Evolutionary conservation across 35 echinoderm and acorn worm genomes (phyloP).

Genomic region (Patiria miniata): DNA sequence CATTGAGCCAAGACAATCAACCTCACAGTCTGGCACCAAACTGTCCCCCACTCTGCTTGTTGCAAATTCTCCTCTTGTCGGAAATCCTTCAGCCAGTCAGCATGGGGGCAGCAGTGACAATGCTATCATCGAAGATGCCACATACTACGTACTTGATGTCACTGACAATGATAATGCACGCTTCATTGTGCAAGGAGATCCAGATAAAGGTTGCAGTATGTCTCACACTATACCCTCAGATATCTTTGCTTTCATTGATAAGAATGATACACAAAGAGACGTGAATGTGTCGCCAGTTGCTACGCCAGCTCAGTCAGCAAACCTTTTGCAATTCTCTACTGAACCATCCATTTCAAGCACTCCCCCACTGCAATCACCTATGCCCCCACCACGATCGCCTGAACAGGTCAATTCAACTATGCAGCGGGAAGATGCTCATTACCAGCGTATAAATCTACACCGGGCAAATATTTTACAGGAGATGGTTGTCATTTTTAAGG

Average conservation of each 20-base stretch:
- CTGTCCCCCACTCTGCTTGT: not conserved
- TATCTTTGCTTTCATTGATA: not conserved
- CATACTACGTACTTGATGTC: not conserved
- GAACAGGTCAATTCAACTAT: not conserved
- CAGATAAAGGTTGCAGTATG: not conserved
- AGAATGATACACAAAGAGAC: not conserved
- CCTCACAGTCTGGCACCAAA: not conserved
- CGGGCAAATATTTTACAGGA: conserved; percentile 42
- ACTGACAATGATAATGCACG: not conserved
- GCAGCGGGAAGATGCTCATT: not conserved
- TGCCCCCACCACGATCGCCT: not conserved
- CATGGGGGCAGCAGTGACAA: no score
- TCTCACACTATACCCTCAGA: not conserved
- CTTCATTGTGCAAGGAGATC: not conserved
- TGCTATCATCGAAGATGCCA: not conserved
- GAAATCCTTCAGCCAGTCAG: no score
- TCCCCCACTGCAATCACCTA: not conserved
- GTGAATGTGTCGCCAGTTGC: not conserved
- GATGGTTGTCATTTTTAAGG: conserved; percentile 31
- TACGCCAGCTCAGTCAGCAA: no score
- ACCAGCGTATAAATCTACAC: not conserved
- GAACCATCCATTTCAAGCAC: not conserved
- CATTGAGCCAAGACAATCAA: no score
- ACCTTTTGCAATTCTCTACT: not conserved
- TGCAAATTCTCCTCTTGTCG: no score